Conservation (phyloP, 2,888 invertebrate species). For the Platycnemis pennipes region DNA sequence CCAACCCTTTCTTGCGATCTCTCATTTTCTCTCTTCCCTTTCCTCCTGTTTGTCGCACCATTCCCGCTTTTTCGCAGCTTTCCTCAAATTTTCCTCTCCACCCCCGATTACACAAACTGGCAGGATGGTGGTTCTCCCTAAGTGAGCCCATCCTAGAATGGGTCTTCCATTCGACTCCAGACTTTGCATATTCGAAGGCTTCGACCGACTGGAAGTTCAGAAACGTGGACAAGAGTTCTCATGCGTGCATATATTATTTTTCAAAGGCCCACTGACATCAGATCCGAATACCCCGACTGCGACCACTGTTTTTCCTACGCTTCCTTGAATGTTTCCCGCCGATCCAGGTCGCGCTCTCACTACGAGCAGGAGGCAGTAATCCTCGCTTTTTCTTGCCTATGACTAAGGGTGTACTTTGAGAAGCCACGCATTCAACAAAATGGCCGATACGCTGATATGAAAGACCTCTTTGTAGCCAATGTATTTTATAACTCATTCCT, state of each 20-base stretch:
- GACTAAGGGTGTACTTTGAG: background rate
- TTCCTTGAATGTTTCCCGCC: background rate
- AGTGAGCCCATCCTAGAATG: background rate
- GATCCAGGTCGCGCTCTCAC: background rate
- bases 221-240: background rate
- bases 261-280: background rate
- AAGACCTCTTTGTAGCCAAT: background rate
- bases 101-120: background rate
- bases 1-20: background rate
- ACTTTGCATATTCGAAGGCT: background rate
- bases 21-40: background rate
- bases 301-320: background rate
- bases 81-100: background rate
- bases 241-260: background rate
- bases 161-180: background rate
- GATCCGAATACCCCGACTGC: background rate
- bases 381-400: background rate
- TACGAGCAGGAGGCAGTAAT: background rate
- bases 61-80: background rate
- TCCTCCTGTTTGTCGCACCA: background rate
- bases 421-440: background rate
- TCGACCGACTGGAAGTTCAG: background rate
- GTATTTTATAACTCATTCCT: background rate
- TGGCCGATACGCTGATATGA: conserved; percentile 3
- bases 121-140: background rate